Conservation (phyloP, 1,140 invertebrate genomes). For the Bombus superbus region DNA sequence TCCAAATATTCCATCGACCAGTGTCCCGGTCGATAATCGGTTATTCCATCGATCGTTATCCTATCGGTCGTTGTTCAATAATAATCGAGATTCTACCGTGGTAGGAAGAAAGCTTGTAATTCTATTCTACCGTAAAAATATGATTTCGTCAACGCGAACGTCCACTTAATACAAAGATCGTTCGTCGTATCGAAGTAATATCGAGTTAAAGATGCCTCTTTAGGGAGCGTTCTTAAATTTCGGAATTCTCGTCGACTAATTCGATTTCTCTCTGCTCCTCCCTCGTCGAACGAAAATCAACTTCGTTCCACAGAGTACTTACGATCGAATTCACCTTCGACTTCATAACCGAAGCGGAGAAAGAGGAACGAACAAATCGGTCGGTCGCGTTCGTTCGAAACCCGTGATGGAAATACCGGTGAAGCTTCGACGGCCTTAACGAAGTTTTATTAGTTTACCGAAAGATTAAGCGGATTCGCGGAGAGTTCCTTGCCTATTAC, state of each 20-base stretch:
- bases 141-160: too few relatives aligned
- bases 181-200: neutral
- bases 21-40: too few relatives aligned
- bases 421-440: slow-evolving; percentile 67
- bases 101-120: too few relatives aligned
- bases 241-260: neutral
- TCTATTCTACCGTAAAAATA: too few relatives aligned
- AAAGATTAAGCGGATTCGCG: slow-evolving; percentile 72
- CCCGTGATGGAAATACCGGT: slow-evolving; percentile 43
- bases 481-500: slow-evolving; percentile 50
- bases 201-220: neutral
- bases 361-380: neutral
- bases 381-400: slow-evolving; percentile 37
- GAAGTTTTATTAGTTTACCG: slow-evolving; percentile 77
- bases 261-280: neutral
- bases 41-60: neutral
- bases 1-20: neutral
- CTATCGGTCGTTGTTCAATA: neutral
- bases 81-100: neutral
- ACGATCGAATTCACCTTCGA: slow-evolving; percentile 21
- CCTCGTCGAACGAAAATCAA: neutral
- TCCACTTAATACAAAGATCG: too few relatives aligned
- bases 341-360: neutral
- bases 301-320: neutral
- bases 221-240: neutral